Conservation (phyloP, 1,140 invertebrate genomes). For the Apolygus lucorum region DNA sequence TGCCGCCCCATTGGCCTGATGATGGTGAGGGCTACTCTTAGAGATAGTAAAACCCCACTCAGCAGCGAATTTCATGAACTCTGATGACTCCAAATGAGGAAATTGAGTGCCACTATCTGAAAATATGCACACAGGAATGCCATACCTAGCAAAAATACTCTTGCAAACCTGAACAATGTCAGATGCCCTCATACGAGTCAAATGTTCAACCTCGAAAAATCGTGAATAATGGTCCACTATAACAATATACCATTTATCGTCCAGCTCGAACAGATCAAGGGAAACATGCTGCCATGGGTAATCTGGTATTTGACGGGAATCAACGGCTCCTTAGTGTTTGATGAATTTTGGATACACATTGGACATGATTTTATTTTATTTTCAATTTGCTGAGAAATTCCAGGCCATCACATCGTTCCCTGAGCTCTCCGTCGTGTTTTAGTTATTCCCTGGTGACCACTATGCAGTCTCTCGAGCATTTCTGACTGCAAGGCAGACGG, state of each 20-base stretch:
- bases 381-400: conserved; percentile 5
- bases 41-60: too few relatives aligned
- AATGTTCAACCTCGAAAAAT: too few relatives aligned
- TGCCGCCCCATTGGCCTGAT: too few relatives aligned
- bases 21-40: too few relatives aligned
- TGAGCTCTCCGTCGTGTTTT: conserved; percentile 3
- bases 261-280: background rate
- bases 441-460: background rate
- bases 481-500: background rate
- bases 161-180: too few relatives aligned
- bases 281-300: conserved; percentile 7
- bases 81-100: too few relatives aligned
- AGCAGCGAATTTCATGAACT: too few relatives aligned
- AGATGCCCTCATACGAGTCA: too few relatives aligned
- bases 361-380: conserved; percentile 1
- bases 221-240: background rate
- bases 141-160: too few relatives aligned
- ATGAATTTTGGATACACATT: conserved; percentile 9
- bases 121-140: too few relatives aligned
- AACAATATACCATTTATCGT: background rate
- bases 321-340: background rate
- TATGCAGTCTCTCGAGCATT: conserved; percentile 5
- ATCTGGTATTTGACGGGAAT: background rate
- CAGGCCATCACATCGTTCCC: conserved; percentile 3
- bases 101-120: too few relatives aligned